Evolutionary conservation across 30 jellyfish, hydroid and myxozoan genomes (phyloP).

Genomic region (Morbakka virulenta): DNA sequence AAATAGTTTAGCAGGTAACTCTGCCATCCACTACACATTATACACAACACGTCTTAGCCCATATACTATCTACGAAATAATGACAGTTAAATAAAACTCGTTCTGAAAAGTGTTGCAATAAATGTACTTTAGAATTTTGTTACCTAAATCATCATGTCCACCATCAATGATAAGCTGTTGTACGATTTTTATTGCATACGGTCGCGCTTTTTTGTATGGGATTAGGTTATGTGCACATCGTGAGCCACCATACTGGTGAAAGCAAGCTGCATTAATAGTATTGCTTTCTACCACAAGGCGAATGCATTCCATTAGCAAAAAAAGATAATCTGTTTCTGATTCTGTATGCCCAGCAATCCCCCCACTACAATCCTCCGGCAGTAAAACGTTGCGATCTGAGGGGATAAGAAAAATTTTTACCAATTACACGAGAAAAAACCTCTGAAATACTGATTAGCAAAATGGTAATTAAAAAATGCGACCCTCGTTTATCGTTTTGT

Average conservation of each 20-base stretch:
- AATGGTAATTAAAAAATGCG: too few relatives aligned
- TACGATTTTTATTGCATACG: constrained; percentile 75
- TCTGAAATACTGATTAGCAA: too few relatives aligned
- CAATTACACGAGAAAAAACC: too few relatives aligned
- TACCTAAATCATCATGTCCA: constrained; percentile 91
- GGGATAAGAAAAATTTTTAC: too few relatives aligned
- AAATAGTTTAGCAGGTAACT: too few relatives aligned
- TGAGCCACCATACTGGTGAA: constrained; percentile 85
- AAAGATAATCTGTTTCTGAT: constrained; percentile 51
- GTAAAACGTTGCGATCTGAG: background rate
- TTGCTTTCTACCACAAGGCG: constrained; percentile 84
- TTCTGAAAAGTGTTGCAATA: too few relatives aligned
- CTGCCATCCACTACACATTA: too few relatives aligned
- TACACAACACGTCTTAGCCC: too few relatives aligned
- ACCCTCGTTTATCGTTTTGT: too few relatives aligned
- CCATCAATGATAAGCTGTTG: constrained; percentile 94
- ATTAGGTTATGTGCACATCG: constrained; percentile 72
- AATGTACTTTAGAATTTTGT: too few relatives aligned
- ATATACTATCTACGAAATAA: too few relatives aligned
- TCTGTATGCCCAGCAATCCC: background rate
- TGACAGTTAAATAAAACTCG: too few relatives aligned
- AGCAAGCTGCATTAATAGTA: constrained; percentile 57
- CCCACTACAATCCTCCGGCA: background rate
- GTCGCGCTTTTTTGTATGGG: constrained; percentile 70
- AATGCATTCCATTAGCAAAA: constrained; percentile 81